Evolutionary conservation across 2,113 vertebrate species (phyloP).

Genomic region (Elephantulus edwardii): DNA sequence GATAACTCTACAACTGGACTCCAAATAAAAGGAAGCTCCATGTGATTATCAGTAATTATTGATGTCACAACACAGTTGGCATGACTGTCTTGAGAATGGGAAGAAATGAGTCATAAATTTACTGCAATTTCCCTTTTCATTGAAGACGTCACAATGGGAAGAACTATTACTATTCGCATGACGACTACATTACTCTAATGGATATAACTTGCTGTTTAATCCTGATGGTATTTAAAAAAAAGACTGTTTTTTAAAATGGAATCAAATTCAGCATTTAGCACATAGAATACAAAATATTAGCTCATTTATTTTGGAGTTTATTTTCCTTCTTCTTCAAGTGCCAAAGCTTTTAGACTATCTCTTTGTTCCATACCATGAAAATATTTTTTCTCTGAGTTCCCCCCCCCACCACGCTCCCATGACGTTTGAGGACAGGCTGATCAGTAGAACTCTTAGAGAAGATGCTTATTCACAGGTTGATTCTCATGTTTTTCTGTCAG

Average conservation of each 20-base stretch:
- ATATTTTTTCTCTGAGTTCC: too few relatives aligned
- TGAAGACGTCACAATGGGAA: neutral
- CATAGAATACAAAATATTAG: neutral
- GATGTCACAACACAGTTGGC: conserved; percentile 84
- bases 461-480: neutral
- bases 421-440: rapidly evolving
- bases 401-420: too few relatives aligned
- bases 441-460: neutral
- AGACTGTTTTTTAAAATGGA: neutral
- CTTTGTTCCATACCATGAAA: too few relatives aligned
- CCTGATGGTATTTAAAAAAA: neutral
- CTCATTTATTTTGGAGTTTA: neutral
- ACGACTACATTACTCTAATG: neutral
- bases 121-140: neutral
- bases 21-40: conserved; percentile 86
- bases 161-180: neutral
- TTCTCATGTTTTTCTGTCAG: neutral
- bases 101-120: conserved; percentile 85
- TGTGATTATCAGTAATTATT: conserved; percentile 88
- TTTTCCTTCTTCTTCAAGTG: too few relatives aligned
- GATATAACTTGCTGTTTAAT: neutral
- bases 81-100: conserved; percentile 87
- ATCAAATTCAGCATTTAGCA: neutral
- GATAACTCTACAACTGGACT: conserved; percentile 87
- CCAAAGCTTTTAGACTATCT: neutral